phyloP scores from a whole-genome alignment of 92 coral and sea anemone genomes.

The Zoanthus sociatus region DNA sequence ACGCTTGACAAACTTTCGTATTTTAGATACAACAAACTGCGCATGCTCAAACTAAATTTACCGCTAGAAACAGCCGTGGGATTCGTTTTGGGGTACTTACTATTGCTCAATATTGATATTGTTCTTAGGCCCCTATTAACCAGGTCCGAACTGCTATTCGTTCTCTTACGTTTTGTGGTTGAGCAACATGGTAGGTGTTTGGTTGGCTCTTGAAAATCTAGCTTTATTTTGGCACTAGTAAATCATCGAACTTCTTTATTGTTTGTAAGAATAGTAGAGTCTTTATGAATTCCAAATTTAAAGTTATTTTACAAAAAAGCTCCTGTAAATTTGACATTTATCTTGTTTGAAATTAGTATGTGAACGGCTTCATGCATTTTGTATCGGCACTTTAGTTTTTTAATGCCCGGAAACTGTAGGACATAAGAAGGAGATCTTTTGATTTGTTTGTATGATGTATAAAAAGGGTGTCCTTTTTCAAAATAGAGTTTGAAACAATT shows the following conservation, averaged over 20 bases:
- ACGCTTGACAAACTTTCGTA: no score
- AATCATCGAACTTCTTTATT: constrained; percentile 36
- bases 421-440: no score
- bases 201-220: constrained; percentile 23
- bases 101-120: constrained; percentile 37
- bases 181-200: constrained; percentile 77
- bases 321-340: background rate
- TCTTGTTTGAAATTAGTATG: background rate
- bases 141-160: background rate
- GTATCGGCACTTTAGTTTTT: no score
- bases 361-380: background rate
- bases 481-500: no score
- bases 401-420: no score
- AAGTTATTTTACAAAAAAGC: background rate
- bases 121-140: constrained; percentile 13
- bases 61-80: no score
- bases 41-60: no score
- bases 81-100: background rate
- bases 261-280: background rate
- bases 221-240: background rate
- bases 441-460: no score
- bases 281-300: background rate
- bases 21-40: no score
- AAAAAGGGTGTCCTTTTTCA: no score
- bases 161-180: constrained; percentile 80